Base-by-base conservation (phyloP, 2,797 vertebrate genomes). In the Phalanger gymnotis region DNA sequence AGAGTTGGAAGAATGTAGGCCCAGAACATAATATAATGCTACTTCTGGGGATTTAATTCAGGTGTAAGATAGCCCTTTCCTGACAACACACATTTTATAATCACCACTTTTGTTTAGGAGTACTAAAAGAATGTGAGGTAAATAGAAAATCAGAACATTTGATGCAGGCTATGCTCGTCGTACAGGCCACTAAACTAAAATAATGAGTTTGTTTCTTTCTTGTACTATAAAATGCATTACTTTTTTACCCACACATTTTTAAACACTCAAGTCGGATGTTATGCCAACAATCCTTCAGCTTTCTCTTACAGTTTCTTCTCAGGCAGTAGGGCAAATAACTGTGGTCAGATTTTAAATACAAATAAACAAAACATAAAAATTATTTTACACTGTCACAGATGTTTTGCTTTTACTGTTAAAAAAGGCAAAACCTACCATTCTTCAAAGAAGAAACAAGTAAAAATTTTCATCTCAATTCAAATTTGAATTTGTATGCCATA, bases 291-390 rank as follows among this genome's bases (percentile, higher is more conserved):
- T 95, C 93, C 66, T 95, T 95, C 4, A 94, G 54, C 73, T 98
- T 97, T 96, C 92, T 90, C 81, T 92, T 94, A 93, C 40, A 95
- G 90, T 93, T 95, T 53, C 66, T 56, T 94, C 91, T 96, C 66
- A 97, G 94, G 93, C 96, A 98, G 94, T 94, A 96, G 22, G 53
- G 96, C 54, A 95, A 97, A 95, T 95, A 97, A 97, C 57, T 96
- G 51, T 91, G 30, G 53, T 96, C 98, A 96, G 53, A 96, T 93
- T 98, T 97, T 89, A 93, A 97, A 98, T 95, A 95, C 22, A 98
- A 95, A 98, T 93, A 98, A 96, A 98, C 92, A 95, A 96, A 96
- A 97, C 97, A 97, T 95, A 97, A 98, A 98, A 98, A 94, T 96
- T 96, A 61, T 94, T 96, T 95, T 90, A n/a, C 61, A 90, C 28